Base-by-base conservation (phyloP, 2,113 vertebrate genomes). In the Gobio gobio region DNA sequence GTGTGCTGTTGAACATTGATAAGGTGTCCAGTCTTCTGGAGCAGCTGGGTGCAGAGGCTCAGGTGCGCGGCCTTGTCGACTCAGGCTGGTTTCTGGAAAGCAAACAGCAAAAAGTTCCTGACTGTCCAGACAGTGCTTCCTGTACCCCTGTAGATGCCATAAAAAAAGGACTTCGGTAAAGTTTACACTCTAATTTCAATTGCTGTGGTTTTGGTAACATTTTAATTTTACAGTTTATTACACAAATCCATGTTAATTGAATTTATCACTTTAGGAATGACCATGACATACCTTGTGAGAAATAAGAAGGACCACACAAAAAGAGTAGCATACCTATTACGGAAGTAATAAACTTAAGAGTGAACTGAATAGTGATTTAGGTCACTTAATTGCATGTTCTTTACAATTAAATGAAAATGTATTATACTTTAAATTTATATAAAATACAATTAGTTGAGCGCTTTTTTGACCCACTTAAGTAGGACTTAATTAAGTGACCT, bases 51-150 rank as follows among this genome's bases (percentile, higher is more conserved):
- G 92, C 93, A 0, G 94, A 96, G 72, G 91, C 93, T 73, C 95
- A 96, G 89, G 95, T 96, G 29, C 92, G 95, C 64, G 95, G 95
- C 5, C 91, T 96, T 22, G 95, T 96, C 26, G 95, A 96, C 87
- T 96, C 95, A 1, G 95, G 95, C 0, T 96, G 95, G 95, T 96
- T 96, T 87, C 90, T 96, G 54, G 94, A 95, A 64, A 94, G 93
- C 78, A 94, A 95, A 87, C 94, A 93, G 86, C 93, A 91, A 87
- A 93, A 93, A 77, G 89, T 90, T 3, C 91, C 90, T 0, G 94
- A 94, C 86, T 96, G 95, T 51, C 93, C 93, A 0, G 94, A 94
- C 87, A 93, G 90, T 1, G 88, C 94, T 59, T 94, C 94, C 86
- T 96, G 94, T 87, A 94, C 94, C 20, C 94, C 95, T 47, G 94